phyloP scores from a whole-genome alignment of 2,888 invertebrate species.

The Pilophorus perplexus region DNA sequence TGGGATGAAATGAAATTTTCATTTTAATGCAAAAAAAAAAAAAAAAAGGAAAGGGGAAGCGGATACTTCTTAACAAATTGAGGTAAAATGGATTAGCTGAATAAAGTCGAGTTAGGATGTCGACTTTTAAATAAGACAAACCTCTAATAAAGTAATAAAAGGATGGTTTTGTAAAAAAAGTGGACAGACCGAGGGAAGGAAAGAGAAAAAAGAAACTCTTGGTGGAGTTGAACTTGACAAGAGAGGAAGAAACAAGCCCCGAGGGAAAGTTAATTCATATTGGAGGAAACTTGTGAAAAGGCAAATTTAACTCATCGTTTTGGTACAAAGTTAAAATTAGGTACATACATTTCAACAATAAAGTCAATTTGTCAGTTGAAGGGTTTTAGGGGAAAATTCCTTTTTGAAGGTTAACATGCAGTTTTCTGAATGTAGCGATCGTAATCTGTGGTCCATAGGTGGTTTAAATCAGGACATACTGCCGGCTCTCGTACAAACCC shows the following conservation, averaged over 20 bases:
- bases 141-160: slow-evolving; percentile 29
- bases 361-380: too few relatives aligned
- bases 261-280: too few relatives aligned
- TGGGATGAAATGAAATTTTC: slow-evolving; percentile 12
- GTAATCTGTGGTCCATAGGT: too few relatives aligned
- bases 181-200: neutral
- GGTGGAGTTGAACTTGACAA: neutral
- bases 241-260: neutral
- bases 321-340: too few relatives aligned
- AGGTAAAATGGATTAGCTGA: slow-evolving; percentile 28
- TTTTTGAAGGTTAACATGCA: too few relatives aligned
- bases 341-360: too few relatives aligned
- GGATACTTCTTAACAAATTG: slow-evolving; percentile 27
- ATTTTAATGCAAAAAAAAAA: slow-evolving; percentile 9
- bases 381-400: too few relatives aligned
- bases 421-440: too few relatives aligned
- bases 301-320: too few relatives aligned
- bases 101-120: slow-evolving; percentile 18
- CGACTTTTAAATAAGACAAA: slow-evolving; percentile 28
- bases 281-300: too few relatives aligned
- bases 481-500: too few relatives aligned
- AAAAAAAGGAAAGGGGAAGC: neutral
- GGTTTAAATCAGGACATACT: too few relatives aligned
- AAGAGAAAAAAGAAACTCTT: slow-evolving; percentile 12
- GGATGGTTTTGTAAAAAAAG: slow-evolving; percentile 9